Evolutionary conservation across 2,113 vertebrate genomes (phyloP), one percentile per base, ranked within the genome.

Genomic region (Peromyscus californicus): DNA sequence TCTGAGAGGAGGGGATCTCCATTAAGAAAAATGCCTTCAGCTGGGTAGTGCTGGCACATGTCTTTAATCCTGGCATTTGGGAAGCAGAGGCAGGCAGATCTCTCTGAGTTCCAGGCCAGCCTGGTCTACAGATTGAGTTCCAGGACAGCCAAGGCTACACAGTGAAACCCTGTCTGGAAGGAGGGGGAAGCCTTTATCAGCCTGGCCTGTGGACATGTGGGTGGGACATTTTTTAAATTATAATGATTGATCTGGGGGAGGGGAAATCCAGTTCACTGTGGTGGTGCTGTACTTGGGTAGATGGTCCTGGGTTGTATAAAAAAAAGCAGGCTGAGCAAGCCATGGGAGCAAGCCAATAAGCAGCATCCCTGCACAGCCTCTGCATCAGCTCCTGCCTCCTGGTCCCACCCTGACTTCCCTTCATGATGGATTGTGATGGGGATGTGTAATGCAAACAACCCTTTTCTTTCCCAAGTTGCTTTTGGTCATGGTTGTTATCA

Each of bases 361-460:
- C 26, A 42, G 7, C 4, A 2, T 0, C 10, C 4, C 7, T 42
- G 1, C n/a, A 19, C 10, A 16, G n/a, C 9, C n/a, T 31, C 12
- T 63, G 57, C 57, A 42, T 63, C 24, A 42, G 26, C 9, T 63
- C n/a, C n/a, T 42, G 24, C 13, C 24, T 65, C 59, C 2, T 5
- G n/a, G 59, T 45, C 39, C 26, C 59, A 29, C 59, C 24, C 9
- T 45, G 59, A 63, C 24, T 63, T 63, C 59, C n/a, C 2, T 45
- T 84, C 2, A 0, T 42, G 4, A 61, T 42, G 22, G 12, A 61
- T 39, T 61, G 6, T 84, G 36, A 61, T 39, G 54, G 6, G 54
- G 36, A 24, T 39, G 51, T 57, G 57, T 16, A 84, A 84, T 59
- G 12, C 24, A 39, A 83, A 84, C 7, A 29, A 61, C 39, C 21